Evolutionary conservation across 2,888 invertebrate genomes (phyloP).

Genomic region (Sipha maydis): DNA sequence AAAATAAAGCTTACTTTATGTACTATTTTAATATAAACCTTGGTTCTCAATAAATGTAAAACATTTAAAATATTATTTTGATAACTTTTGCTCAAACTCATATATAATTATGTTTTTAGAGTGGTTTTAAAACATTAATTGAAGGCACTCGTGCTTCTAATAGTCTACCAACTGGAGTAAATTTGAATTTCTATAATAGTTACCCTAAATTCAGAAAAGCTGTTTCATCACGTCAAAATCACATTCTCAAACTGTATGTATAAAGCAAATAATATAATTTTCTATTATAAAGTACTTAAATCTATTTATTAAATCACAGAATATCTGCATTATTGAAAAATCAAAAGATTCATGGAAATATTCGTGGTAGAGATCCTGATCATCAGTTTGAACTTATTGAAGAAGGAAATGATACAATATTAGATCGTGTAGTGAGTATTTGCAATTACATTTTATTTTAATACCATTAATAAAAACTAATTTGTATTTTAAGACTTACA

Average conservation of each 20-base stretch:
- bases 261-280: conserved; percentile 8
- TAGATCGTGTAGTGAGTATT: conserved; percentile 80
- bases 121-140: conserved; percentile 75
- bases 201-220: conserved; percentile 79
- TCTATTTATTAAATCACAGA: conserved; percentile 65
- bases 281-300: conserved; percentile 15
- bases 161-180: conserved; percentile 76
- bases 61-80: too few relatives aligned
- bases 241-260: conserved; percentile 73
- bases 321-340: conserved; percentile 72
- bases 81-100: neutral
- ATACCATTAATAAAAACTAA: neutral
- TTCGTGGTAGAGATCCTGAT: conserved; percentile 72
- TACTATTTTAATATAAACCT: too few relatives aligned
- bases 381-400: conserved; percentile 81
- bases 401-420: conserved; percentile 84
- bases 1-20: too few relatives aligned
- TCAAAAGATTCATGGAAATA: conserved; percentile 72
- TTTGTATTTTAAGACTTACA: conserved; percentile 46
- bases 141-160: conserved; percentile 79
- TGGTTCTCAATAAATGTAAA: too few relatives aligned
- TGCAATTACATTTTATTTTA: neutral
- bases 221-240: conserved; percentile 74
- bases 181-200: conserved; percentile 81
- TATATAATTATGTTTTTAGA: conserved; percentile 69